Base-by-base conservation (phyloP, 2,113 vertebrate genomes). In the Pardalotus punctatus region DNA sequence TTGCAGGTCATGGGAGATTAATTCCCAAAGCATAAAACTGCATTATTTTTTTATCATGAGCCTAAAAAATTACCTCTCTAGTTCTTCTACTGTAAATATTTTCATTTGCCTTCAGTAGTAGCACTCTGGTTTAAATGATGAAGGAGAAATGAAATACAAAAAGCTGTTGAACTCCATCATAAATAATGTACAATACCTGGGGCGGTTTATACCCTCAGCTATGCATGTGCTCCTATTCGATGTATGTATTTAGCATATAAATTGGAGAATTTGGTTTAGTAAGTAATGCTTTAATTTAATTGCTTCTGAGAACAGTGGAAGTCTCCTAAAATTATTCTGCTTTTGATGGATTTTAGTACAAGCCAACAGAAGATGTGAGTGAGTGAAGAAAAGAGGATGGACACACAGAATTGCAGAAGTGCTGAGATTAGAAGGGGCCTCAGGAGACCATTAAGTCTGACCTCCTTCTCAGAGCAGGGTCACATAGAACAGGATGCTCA, bases 11-110 rank as follows among this genome's bases (percentile, higher is more conserved):
- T 73, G 71, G 72, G 69, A 85, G 82, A 91, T 82, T 11, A 83
- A 95, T 96, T 97, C 89, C 82, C 85, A 94, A 56, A 94, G 62
- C 62, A 81, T 54, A 86, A 54, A 92, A 88, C 60, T 82, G 45
- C 72, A 54, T 88, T 74, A 47, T 62, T 74, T 86, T 90, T 82
- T 94, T 86, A 66, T 88, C 21, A 36, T 57, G 6, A 80, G 10
- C 21, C 54, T 94, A 89, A 87, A 94, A 77, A 57, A 50, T 17
- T 54, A 11, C 12, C 20, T 86, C 15, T 90, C n/a, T 47, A 77
- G 31, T 70, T 94, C 17, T 86, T 87, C 66, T 88, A 62, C 66
- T 93, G 81, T 90, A 90, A 94, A 90, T 91, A 93, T 67, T 86
- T 96, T 77, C 21, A 54, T 94, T 92, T 83, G 31, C 53, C 40